Evolutionary conservation across 2,888 invertebrate species (phyloP).

Genomic region (Drosophila monieri): DNA sequence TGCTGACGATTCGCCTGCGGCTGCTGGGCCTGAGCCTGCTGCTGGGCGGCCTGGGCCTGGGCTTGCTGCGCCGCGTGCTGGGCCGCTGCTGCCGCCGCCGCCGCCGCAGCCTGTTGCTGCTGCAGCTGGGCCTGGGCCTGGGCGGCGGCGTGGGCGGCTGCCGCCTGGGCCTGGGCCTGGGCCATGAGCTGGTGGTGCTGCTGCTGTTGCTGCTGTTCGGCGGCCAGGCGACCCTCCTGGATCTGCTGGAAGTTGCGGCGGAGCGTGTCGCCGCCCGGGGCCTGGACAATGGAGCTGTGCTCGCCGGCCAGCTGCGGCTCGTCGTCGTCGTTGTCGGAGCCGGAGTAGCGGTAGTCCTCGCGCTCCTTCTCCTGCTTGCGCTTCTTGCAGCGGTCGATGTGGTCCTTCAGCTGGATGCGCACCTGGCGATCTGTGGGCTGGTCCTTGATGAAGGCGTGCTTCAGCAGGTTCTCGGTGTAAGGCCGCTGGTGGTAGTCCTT

Average conservation of each 20-base stretch:
- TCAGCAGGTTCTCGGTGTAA: conserved; percentile 98
- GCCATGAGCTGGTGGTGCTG: conserved; percentile 80
- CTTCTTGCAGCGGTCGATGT: conserved; percentile 98
- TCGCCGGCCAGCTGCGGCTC: conserved; percentile 96
- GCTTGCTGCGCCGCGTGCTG: conserved; percentile 66
- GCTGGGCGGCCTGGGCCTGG: conserved; percentile 69
- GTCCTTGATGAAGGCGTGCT: conserved; percentile 99
- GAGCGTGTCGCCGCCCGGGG: conserved; percentile 96
- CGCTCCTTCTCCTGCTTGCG: conserved; percentile 95
- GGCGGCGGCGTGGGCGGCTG: conserved; percentile 76
- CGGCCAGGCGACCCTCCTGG: conserved; percentile 90
- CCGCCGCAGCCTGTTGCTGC: conserved; percentile 84
- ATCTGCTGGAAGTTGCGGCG: conserved; percentile 99
- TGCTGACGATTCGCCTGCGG: conserved; percentile 87
- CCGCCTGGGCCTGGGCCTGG: conserved; percentile 69
- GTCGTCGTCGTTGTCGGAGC: conserved; percentile 98
- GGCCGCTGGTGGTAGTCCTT: conserved; percentile 99
- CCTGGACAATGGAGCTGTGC: conserved; percentile 95
- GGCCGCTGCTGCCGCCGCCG: conserved; percentile 85
- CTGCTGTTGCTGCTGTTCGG: conserved; percentile 87
- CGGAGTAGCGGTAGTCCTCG: conserved; percentile 94
- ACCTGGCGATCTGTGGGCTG: conserved; percentile 99
- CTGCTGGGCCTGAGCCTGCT: conserved; percentile 85
- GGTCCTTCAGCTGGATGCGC: conserved; percentile 98
- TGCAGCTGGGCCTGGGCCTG: conserved; percentile 85